Evolutionary conservation across 92 coral and sea anemone species (phyloP).

Genomic region (Epizoanthus scotinus): DNA sequence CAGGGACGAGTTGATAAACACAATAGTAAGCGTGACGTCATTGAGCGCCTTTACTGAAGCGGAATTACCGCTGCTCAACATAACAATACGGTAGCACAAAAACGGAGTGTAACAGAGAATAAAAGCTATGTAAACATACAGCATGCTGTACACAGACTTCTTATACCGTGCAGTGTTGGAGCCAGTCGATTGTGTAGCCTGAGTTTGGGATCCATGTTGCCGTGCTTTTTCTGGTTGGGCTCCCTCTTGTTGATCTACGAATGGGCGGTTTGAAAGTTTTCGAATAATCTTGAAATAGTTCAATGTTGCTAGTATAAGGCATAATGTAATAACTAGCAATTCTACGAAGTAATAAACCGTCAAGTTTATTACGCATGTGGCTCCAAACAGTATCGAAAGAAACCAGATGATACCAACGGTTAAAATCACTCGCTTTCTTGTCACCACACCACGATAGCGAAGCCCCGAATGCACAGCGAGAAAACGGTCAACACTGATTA

Average conservation of each 20-base stretch:
- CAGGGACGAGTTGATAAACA: slow-evolving; percentile 2
- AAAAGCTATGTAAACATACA: slow-evolving; percentile 6
- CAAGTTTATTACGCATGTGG: not conserved
- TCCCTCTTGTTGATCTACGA: not conserved
- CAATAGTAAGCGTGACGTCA: not conserved
- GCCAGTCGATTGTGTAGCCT: not conserved
- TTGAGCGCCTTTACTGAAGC: not conserved
- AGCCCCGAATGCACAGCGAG: slow-evolving; percentile 25
- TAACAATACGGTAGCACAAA: not conserved
- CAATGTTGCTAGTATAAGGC: not conserved
- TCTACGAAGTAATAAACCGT: not conserved
- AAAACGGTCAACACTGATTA: slow-evolving; percentile 29
- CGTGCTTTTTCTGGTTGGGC: no score
- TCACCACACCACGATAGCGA: slow-evolving; percentile 10
- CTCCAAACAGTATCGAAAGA: not conserved
- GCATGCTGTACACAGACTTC: not conserved
- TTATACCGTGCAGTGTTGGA: not conserved
- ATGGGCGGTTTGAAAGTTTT: not conserved
- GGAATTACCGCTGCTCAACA: not conserved
- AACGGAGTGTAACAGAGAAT: slow-evolving; percentile 1
- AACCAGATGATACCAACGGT: not conserved
- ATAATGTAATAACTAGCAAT: not conserved
- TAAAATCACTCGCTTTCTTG: not conserved
- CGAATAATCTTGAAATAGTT: not conserved
- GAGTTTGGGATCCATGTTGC: no score